Percentiles rank a stretch among this genome's conserved stretches.
These are phyloP conservation scores for Coracias cyanogaster DNA, from an alignment of 2,797 vertebrate genomes.

Conservation along the genomic window DNA sequence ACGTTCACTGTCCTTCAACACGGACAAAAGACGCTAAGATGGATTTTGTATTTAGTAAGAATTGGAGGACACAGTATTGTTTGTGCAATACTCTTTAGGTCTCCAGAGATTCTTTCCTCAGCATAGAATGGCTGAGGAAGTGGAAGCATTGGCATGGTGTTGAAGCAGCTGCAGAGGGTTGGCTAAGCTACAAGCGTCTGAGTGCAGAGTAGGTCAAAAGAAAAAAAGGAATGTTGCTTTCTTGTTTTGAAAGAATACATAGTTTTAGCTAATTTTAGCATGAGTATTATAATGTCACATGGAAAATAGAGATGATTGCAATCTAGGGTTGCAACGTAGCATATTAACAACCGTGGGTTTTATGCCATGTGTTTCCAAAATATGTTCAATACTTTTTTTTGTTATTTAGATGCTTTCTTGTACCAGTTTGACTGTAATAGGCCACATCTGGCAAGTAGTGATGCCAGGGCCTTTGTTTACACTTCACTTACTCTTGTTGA, in stretches of 20 bases:
- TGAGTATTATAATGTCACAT: neutral
- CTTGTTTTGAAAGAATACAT: slow-evolving; percentile 17
- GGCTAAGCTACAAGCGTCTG: slow-evolving; percentile 45
- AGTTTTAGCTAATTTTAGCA: slow-evolving; percentile 22
- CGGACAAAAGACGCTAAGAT: slow-evolving; percentile 17
- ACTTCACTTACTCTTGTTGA: neutral
- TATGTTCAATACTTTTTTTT: neutral
- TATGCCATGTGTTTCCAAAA: neutral
- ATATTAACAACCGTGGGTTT: fast-evolving
- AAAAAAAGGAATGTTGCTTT: neutral
- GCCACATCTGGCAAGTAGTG: neutral
- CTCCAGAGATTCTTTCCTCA: slow-evolving; percentile 45
- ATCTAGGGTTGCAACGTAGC: neutral
- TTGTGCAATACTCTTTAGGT: slow-evolving; percentile 18
- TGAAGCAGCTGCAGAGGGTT: slow-evolving; percentile 31
- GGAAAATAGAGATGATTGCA: neutral
- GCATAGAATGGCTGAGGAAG: slow-evolving; percentile 41
- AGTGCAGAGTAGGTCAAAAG: slow-evolving; percentile 22
- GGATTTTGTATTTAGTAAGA: slow-evolving; percentile 16
- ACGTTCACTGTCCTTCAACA: neutral
- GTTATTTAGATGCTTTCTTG: neutral
- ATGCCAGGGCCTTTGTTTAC: neutral
- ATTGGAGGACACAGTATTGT: slow-evolving; percentile 20
- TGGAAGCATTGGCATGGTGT: slow-evolving; percentile 40
- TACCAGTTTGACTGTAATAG: neutral